phyloP scores from a whole-genome alignment of 2,888 invertebrate genomes.

The Nomada flava region DNA sequence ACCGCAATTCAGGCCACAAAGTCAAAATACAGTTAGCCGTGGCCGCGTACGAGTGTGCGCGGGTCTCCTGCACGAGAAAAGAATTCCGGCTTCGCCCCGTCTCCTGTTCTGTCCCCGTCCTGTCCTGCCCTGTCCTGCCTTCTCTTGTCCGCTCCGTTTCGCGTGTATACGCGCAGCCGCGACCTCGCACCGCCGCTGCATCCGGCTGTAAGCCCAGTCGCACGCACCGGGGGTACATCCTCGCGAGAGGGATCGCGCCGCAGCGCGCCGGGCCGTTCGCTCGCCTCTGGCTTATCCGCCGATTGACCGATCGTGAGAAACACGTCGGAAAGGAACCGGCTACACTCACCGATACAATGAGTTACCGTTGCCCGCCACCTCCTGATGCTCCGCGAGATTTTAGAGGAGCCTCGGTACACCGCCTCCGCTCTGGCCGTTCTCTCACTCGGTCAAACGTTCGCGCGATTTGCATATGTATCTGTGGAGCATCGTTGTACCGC shows the following conservation, averaged over 20 bases:
- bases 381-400: conserved; percentile 44
- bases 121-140: conserved; percentile 23
- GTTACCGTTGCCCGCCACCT: conserved; percentile 59
- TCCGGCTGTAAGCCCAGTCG: conserved; percentile 74
- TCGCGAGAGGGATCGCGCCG: conserved; percentile 29
- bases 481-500: conserved; percentile 1
- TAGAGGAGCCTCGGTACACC: conserved; percentile 15
- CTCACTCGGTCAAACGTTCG: conserved; percentile 17
- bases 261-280: conserved; percentile 14
- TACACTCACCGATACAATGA: conserved; percentile 57
- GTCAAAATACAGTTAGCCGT: conserved; percentile 84
- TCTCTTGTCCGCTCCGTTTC: conserved; percentile 8
- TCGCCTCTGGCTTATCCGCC: conserved; percentile 62
- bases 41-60: conserved; percentile 72
- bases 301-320: conserved; percentile 68
- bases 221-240: conserved; percentile 55
- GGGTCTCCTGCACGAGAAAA: conserved; percentile 66
- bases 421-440: neutral
- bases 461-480: conserved; percentile 37
- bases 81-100: conserved; percentile 71
- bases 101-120: conserved; percentile 38
- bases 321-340: conserved; percentile 56
- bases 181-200: conserved; percentile 57
- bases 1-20: conserved; percentile 85
- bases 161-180: conserved; percentile 18